Conservation (phyloP, 92 coral and sea anemone genomes). For the Nematostella vectensis region DNA sequence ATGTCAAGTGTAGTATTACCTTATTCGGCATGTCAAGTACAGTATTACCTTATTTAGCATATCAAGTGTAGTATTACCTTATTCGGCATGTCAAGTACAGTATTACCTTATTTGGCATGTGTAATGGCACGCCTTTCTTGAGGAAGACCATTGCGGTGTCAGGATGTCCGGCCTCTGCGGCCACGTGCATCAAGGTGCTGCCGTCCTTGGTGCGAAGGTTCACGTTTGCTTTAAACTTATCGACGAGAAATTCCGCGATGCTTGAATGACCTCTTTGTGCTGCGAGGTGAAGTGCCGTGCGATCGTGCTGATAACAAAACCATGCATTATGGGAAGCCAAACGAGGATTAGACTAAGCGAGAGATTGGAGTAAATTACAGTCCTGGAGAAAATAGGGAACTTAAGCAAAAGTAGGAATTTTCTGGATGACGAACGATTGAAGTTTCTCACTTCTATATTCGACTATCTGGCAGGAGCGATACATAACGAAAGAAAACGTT, state of each 20-base stretch:
- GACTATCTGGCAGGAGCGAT: too few relatives aligned
- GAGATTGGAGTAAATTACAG: too few relatives aligned
- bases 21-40: too few relatives aligned
- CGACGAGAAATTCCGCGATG: slow-evolving; percentile 86
- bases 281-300: slow-evolving; percentile 91
- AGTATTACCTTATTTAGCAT: not conserved
- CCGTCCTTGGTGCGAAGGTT: slow-evolving; percentile 93
- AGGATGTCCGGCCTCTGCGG: slow-evolving; percentile 91
- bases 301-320: slow-evolving; percentile 55
- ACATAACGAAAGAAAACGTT: too few relatives aligned
- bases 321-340: not conserved
- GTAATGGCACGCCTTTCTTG: slow-evolving; percentile 94
- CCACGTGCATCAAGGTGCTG: slow-evolving; percentile 89
- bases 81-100: not conserved
- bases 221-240: slow-evolving; percentile 84
- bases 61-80: not conserved
- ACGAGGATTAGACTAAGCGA: too few relatives aligned
- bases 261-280: slow-evolving; percentile 85
- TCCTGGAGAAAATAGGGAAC: too few relatives aligned
- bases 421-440: too few relatives aligned
- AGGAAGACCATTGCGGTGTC: slow-evolving; percentile 88
- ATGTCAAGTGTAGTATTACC: too few relatives aligned
- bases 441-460: too few relatives aligned
- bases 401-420: too few relatives aligned
- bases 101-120: slow-evolving; percentile 95